Evolutionary conservation across 2,113 vertebrate species (phyloP), one percentile per base, ranked within the genome.

Genomic region (Baryphthengus martii): DNA sequence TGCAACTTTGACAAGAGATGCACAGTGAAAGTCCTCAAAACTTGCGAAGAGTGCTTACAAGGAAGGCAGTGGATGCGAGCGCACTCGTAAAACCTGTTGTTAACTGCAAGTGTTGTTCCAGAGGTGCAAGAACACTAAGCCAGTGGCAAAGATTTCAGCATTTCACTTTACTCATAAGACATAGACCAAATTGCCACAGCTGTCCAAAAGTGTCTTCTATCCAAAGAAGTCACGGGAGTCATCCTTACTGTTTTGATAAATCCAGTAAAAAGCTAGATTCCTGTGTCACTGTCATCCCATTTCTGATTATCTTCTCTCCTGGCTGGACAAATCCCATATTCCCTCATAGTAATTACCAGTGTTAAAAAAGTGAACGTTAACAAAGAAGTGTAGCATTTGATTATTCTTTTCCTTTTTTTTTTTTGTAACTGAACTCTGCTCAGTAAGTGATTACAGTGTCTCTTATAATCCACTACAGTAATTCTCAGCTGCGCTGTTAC

Each of bases 31-130:
- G 71, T 62, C 75, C 39, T 78, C n/a, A 14, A 70, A 72, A 80
- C 59, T 33, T 3, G 17, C 3, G 0, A 21, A 28, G 31, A 47
- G 26, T 2, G 21, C 58, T 62, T 62, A 17, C 23, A 14, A 29
- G 1, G 26, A 71, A 55, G 65, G 39, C 33, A 3, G 2, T 9
- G 17, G 71, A 66, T 28, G 31, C 42, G 14, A 61, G 53, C 1
- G 13, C 25, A 28, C 6, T 6, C 52, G 35, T 16, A 39, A 49
- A 63, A 35, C n/a, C 49, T 85, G 49, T 5, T 6, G 2, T 28
- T 80, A 81, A 37, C 75, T 28, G 17, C 1, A 1, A 42, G 35
- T 6, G 8, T 17, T 26, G 25, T 13, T 81, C 53, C 71, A n/a
- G 55, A 82, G 42, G 28, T 88, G 37, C 28, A 65, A 91, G 55